These are phyloP conservation scores for Lycaon pictus DNA, from an alignment of 2,113 vertebrate genomes.

Conservation along the genomic window DNA sequence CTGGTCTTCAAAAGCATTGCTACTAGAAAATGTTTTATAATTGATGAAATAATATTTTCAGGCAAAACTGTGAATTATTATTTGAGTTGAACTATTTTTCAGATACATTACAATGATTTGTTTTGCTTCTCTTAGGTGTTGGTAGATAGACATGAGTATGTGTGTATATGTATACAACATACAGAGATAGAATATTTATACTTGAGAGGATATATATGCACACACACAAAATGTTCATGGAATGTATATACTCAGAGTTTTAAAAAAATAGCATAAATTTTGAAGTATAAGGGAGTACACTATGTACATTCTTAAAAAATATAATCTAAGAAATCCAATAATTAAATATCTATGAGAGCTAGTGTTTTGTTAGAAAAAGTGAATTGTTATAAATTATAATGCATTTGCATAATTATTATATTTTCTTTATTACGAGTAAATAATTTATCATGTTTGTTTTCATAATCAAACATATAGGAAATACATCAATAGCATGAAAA, in stretches of 20 bases:
- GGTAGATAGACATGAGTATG: slow-evolving; percentile 9
- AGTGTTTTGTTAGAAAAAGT: slow-evolving; percentile 50
- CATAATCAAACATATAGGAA: slow-evolving; percentile 21
- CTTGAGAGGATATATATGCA: not conserved
- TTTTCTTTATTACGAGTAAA: slow-evolving; percentile 49
- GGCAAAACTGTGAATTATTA: slow-evolving; percentile 47
- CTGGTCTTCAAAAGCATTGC: slow-evolving; percentile 76
- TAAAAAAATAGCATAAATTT: slow-evolving; percentile 59
- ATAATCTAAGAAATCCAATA: not conserved
- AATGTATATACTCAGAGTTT: not conserved
- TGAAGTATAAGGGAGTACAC: not conserved
- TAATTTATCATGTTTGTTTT: slow-evolving; percentile 52
- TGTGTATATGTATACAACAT: not conserved
- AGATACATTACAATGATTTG: slow-evolving; percentile 11
- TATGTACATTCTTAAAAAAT: slow-evolving; percentile 47
- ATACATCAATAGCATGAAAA: slow-evolving; percentile 33
- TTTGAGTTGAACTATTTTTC: slow-evolving; percentile 55
- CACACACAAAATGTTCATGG: not conserved
- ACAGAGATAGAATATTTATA: not conserved
- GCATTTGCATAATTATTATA: slow-evolving; percentile 23
- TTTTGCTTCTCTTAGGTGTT: slow-evolving; percentile 66
- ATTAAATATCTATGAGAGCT: slow-evolving; percentile 15
- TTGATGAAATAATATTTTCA: slow-evolving; percentile 56
- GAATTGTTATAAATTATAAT: slow-evolving; percentile 35
- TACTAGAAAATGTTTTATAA: slow-evolving; percentile 55